These are phyloP conservation scores for Hycleus cichorii DNA, from an alignment of 1,140 invertebrate species.

Conservation along the genomic window DNA sequence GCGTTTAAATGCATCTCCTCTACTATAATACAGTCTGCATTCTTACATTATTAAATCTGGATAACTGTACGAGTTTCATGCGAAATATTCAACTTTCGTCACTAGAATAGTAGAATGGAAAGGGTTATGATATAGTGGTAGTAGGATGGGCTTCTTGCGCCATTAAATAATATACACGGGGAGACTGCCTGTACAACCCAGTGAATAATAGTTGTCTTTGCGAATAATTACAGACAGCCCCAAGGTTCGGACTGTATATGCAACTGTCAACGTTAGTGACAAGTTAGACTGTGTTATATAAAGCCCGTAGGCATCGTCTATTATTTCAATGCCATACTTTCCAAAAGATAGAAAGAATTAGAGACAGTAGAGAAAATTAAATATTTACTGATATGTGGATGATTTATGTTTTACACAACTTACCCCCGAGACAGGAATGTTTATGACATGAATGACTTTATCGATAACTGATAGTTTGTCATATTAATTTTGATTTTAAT, in stretches of 20 bases:
- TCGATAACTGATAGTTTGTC: too few relatives aligned
- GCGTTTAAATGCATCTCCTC: constrained; percentile 10
- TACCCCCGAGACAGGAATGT: too few relatives aligned
- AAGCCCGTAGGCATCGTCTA: too few relatives aligned
- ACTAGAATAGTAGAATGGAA: too few relatives aligned
- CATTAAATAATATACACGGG: constrained; percentile 8
- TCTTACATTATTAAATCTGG: constrained; percentile 30
- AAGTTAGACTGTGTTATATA: too few relatives aligned
- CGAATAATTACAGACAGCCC: constrained; percentile 26
- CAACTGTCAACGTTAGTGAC: constrained; percentile 13
- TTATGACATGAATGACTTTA: too few relatives aligned
- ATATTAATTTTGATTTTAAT: too few relatives aligned
- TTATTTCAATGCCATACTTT: too few relatives aligned
- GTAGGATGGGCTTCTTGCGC: background rate
- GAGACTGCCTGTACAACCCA: constrained; percentile 4
- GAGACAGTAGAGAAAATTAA: too few relatives aligned
- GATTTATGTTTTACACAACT: too few relatives aligned
- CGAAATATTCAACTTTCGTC: constrained; percentile 3
- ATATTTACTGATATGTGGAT: too few relatives aligned
- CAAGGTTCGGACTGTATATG: constrained; percentile 11
- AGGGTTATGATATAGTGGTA: background rate
- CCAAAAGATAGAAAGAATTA: too few relatives aligned
- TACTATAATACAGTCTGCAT: constrained; percentile 19
- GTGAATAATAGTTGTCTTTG: constrained; percentile 29
- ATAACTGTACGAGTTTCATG: constrained; percentile 22